Base-by-base conservation (phyloP, 1,140 invertebrate species). In the Trialeurodes vaporariorum region DNA sequence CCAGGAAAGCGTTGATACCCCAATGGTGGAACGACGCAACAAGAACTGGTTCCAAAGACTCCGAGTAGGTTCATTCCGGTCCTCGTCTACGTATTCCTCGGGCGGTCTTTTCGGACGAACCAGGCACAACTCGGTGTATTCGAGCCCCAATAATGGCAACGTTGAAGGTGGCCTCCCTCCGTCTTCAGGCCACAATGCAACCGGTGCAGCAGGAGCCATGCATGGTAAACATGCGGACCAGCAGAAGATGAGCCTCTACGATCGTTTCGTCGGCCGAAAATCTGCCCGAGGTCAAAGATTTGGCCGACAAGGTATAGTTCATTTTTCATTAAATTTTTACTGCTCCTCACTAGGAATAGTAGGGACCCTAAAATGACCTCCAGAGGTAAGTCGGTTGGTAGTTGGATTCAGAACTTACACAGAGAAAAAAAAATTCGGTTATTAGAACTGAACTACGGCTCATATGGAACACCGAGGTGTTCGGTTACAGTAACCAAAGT, bases 1-100 rank as follows among this genome's bases (percentile, higher is more conserved):
- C 22, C 73, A 93, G 90, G 91, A 92, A 77, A 92, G 90, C 74
- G 91, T 93, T 0, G 90, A 92, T 72, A 92, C 91, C 0, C 91
- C 91, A 1, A 80, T 93, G 71, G 89, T 90, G 11, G 88, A 92
- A 73, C 76, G 89, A 62, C 78, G 89, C n/a, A 49, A 17, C 34
- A 92, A 92, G 76, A 92, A 90, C 76, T 93, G 91, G 91, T 86
- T 93, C 67, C 87, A 88, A 67, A 81, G 90, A 25, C 89, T 91
- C 75, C 79, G 89, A 71, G 89, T 92, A 83, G 90, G 89, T 1
- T 92, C 90, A 0, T 84, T 91, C 22, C 81, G 91, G 2, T 92
- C 90, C 25, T 90, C 88, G 0, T 92, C 90, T 0, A 88, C 89
- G 0, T 92, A 92, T 73, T 92, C 90, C 25, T 91, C 89, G 1